These are phyloP conservation scores for Littorina saxatilis DNA, from an alignment of 1,140 invertebrate species.

Conservation along the genomic window DNA sequence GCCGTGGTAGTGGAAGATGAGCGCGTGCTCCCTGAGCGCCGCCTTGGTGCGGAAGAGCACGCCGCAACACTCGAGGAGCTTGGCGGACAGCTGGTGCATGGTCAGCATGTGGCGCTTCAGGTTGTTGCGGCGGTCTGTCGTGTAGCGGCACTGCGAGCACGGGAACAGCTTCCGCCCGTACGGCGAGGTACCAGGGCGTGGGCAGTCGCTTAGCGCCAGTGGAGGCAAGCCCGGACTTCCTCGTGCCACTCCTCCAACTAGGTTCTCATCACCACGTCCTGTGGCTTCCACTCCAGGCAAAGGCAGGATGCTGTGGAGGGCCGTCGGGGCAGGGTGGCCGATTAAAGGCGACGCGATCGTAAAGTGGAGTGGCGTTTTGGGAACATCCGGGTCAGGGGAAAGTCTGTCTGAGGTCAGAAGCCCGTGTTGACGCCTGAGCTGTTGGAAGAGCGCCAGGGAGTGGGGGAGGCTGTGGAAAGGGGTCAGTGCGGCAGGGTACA, in stretches of 20 bases:
- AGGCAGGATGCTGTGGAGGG: not conserved
- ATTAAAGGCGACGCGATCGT: conserved; percentile 9
- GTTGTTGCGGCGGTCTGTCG: conserved; percentile 77
- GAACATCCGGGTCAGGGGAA: not conserved
- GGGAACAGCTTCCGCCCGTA: conserved; percentile 69
- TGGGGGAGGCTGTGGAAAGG: not conserved
- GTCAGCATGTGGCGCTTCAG: conserved; percentile 76
- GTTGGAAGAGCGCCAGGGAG: conserved; percentile 10
- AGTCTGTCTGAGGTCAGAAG: not conserved
- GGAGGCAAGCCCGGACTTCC: not conserved
- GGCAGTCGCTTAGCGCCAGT: not conserved
- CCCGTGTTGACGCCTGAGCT: conserved; percentile 14
- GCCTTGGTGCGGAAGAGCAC: conserved; percentile 75
- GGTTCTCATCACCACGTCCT: not conserved
- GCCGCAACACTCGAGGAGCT: conserved; percentile 76
- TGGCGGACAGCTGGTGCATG: conserved; percentile 75
- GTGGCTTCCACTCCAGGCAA: not conserved
- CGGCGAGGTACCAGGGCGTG: not conserved
- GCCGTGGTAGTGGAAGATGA: conserved; percentile 73
- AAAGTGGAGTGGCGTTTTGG: not conserved
- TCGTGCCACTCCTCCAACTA: not conserved
- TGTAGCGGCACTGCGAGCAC: conserved; percentile 74
- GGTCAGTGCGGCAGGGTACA: not conserved
- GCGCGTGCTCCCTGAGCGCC: conserved; percentile 74
- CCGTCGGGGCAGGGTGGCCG: not conserved